Evolutionary conservation across 2,888 invertebrate species (phyloP), one percentile per base, ranked within the genome.

Genomic region (Pseudococcus viburni): DNA sequence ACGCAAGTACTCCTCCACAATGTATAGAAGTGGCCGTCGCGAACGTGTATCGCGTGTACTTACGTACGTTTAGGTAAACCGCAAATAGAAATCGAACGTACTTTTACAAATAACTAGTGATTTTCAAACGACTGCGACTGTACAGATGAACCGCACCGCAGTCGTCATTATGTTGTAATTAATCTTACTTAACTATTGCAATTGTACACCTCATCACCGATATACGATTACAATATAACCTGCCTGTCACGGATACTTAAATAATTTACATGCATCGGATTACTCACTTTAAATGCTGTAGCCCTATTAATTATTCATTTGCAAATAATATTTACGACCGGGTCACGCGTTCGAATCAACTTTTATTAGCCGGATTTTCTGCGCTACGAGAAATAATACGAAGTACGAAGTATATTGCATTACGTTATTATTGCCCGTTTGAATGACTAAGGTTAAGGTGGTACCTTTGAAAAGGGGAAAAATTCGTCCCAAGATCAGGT

Each of bases 121-220:
- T 64, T 64, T 64, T 64, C 64, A 64, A 64, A 64, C 51, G 15
- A 51, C 51, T 15, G 17, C 26, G 15, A 51, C 51, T 15, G 17
- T 3, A 33, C 26, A 17, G 51, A 64, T 12, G 22, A 19, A 64
- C 19, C 64, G 64, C 64, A 22, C 7, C 64, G 64, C 64, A 22
- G 64, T 64, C 64, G 64, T 64, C 64, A 22, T 64, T 64, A 22
- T 64, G 19, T 64, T 64, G 64, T 64, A 64, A 64, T 64, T 64
- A 64, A 64, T 64, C 64, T 64, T 64, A 64, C 64, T 64, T 64
- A 64, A 64, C 64, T 22, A 64, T 64, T 64, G 64, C 64, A 64
- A 64, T 64, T 64, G 64, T 64, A 64, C 22, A 64, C 64, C 64
- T 64, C 64, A 64, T 64, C 64, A 22, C 9, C 22, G 9, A 64